phyloP scores from a whole-genome alignment of 2,113 vertebrate species.

The Rhinolophus sinicus region DNA sequence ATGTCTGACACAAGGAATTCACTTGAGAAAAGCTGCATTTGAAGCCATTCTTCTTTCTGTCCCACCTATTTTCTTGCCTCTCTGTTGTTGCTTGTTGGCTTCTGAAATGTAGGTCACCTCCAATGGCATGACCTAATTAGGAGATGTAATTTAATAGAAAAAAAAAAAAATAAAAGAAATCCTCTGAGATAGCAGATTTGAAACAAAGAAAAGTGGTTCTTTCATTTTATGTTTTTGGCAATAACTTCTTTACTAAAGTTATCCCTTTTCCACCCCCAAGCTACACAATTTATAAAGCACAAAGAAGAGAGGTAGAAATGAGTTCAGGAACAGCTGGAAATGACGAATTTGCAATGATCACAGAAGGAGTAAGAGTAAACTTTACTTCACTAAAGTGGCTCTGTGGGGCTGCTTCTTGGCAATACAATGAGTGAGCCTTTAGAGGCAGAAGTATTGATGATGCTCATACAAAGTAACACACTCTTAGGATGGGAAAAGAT shows the following conservation, averaged over 20 bases:
- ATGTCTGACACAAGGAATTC: conserved; percentile 2
- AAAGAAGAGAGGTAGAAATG: conserved; percentile 63
- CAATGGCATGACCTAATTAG: conserved; percentile 81
- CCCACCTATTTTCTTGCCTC: conserved; percentile 55
- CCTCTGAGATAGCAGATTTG: conserved; percentile 71
- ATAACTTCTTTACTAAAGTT: conserved; percentile 34
- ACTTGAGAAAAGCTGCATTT: not conserved
- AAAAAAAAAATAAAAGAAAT: conserved; percentile 70
- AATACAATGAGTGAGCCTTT: not conserved
- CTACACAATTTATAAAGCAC: conserved; percentile 69
- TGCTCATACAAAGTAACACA: not conserved
- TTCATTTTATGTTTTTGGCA: conserved; percentile 66
- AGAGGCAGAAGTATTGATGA: not conserved
- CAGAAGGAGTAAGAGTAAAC: conserved; percentile 62
- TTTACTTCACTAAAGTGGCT: conserved; percentile 46
- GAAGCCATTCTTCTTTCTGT: conserved; percentile 49
- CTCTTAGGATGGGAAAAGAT: not conserved
- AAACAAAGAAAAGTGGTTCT: conserved; percentile 74
- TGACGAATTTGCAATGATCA: conserved; percentile 72
- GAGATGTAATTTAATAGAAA: conserved; percentile 79
- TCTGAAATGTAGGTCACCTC: conserved; percentile 80
- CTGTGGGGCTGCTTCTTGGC: conserved; percentile 57
- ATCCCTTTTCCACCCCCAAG: conserved; percentile 40
- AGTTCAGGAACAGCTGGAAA: conserved; percentile 67
- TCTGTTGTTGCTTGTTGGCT: conserved; percentile 73